Base-by-base conservation (phyloP, 2,888 invertebrate species). In the Drosophila helvetica region DNA sequence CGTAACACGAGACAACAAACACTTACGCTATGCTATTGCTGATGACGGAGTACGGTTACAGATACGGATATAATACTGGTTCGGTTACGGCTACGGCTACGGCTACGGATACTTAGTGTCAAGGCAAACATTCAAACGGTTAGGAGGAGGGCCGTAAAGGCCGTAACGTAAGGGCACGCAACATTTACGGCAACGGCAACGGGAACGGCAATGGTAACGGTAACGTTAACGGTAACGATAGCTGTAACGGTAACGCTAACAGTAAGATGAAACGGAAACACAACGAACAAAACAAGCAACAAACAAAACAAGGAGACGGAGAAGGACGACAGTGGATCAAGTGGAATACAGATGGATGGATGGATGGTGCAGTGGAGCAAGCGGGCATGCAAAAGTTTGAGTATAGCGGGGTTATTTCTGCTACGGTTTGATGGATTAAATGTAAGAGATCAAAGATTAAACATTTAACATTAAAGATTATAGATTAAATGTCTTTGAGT, bases 21-120 rank as follows among this genome's bases (percentile, higher is more conserved):
- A 87, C 82, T 84, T 84, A 83, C 87, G 77, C 79, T 68, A 81
- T 73, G 73, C 74, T 71, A 67, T 74, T 64, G 69, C 53, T 72
- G 72, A 83, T 33, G 38, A 66, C 54, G n/a, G 30, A 30, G 15
- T 45, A 55, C 47, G 45, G 51, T 18, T 47, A 38, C 46, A 25
- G 61, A 12, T 42, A 67, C 77, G 74, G 55, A 57, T 66, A 78
- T 33, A 15, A 33, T 47, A 38, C 46, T 22, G 61, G 17, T 38
- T 57, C 77, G 74, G 57, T 25, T 30, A 56, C 50, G 38, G 50
- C 45, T 66, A 67, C 67, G 19, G 55, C 30, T 62, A 62, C 42
- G 48, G 65, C 50, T 67, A 66, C 56, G 66, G 56, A 50, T 67
- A 67, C 68, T 68, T 69, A 56, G 53, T 54, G 73, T 47, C 58